These are phyloP conservation scores for Amphimedon queenslandica DNA, from an alignment of 37 sponge, comb jelly and placozoan genomes.

Conservation along the genomic window DNA sequence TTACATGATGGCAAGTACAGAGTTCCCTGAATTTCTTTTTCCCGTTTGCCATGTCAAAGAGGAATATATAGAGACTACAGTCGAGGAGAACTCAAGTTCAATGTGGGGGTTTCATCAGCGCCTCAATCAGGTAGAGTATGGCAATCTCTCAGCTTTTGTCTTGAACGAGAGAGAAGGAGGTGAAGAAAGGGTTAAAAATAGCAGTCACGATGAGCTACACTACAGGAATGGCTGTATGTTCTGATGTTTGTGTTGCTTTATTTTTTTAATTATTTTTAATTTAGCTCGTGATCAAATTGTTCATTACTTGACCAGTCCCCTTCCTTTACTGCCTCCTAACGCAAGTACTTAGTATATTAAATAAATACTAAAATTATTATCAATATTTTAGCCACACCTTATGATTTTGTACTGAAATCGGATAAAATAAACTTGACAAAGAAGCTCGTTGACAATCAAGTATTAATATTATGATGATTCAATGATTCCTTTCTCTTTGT, in stretches of 20 bases:
- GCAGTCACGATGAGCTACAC: not conserved
- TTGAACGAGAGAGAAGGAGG: not conserved
- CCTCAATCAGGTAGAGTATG: conserved; percentile 10
- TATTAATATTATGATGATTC: not conserved
- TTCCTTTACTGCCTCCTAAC: conserved; percentile 22
- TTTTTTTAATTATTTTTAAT: too few species aligned
- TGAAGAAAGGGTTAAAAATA: not conserved
- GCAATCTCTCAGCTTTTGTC: conserved; percentile 7
- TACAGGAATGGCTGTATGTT: not conserved
- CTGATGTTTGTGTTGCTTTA: not conserved
- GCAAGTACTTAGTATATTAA: not conserved
- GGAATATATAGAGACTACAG: too few species aligned
- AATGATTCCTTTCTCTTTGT: not conserved
- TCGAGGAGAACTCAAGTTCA: not conserved
- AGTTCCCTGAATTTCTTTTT: not conserved
- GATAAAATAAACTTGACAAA: too few species aligned
- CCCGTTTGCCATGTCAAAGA: not conserved
- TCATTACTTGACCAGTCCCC: conserved; percentile 1
- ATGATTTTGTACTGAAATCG: too few species aligned
- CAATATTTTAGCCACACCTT: not conserved
- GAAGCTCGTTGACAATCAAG: too few species aligned
- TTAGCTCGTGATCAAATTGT: not conserved
- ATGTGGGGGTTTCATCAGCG: not conserved
- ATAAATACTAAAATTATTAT: not conserved
- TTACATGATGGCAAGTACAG: not conserved